Percentiles rank a stretch among this genome's conserved stretches.
These are phyloP conservation scores for Rhabdophis nuchalis DNA, from an alignment of 2,797 vertebrate species.

Conservation along the genomic window DNA sequence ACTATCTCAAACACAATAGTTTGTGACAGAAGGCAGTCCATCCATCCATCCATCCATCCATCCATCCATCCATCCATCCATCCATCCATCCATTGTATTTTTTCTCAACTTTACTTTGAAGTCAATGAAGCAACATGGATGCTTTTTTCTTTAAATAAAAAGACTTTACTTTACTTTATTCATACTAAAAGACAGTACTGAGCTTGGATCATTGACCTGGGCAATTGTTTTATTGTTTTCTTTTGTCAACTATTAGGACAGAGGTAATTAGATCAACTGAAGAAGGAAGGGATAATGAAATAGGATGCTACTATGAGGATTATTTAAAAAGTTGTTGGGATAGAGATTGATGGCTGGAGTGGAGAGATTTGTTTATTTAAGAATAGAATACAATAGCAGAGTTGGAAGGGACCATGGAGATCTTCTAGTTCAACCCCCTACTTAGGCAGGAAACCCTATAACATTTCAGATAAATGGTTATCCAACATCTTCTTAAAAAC, in stretches of 20 bases:
- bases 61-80: too few relatives aligned
- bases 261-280: neutral
- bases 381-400: too few relatives aligned
- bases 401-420: too few relatives aligned
- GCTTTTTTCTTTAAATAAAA: neutral
- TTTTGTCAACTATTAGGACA: neutral
- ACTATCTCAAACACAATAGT: neutral
- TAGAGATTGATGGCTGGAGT: neutral
- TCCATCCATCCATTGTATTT: neutral
- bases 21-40: neutral
- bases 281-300: neutral
- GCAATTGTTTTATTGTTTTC: neutral
- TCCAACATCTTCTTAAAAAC: too few relatives aligned
- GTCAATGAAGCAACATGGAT: neutral
- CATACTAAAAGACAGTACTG: neutral
- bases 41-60: neutral
- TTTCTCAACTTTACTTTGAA: neutral
- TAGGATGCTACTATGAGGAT: neutral
- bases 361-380: neutral
- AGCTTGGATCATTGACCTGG: neutral
- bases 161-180: too few relatives aligned
- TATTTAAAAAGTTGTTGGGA: neutral
- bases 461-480: too few relatives aligned
- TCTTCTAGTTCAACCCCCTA: too few relatives aligned
- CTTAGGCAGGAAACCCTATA: too few relatives aligned